Evolutionary conservation across 2,888 invertebrate genomes (phyloP).

Genomic region (Hesperia comma): DNA sequence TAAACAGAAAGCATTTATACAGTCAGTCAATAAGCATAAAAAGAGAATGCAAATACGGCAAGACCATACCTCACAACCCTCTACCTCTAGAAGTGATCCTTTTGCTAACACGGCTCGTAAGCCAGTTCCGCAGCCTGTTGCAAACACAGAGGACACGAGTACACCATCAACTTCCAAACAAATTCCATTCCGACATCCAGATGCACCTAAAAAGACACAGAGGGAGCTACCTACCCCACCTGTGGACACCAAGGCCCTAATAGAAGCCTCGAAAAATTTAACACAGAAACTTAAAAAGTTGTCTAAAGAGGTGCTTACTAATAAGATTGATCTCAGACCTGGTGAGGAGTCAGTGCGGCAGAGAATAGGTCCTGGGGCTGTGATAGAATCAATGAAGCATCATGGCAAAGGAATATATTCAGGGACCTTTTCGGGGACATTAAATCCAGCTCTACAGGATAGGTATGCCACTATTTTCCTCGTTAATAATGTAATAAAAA

Average conservation of each 20-base stretch:
- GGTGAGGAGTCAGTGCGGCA: constrained; percentile 79
- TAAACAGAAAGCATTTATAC: constrained; percentile 81
- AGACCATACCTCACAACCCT: constrained; percentile 68
- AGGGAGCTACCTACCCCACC: constrained; percentile 69
- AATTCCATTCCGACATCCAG: constrained; percentile 65
- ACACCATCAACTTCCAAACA: constrained; percentile 74
- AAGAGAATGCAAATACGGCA: constrained; percentile 73
- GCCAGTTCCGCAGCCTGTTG: constrained; percentile 65
- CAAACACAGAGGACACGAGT: constrained; percentile 61
- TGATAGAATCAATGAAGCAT: constrained; percentile 96
- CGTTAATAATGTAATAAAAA: too few relatives aligned
- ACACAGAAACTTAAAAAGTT: constrained; percentile 95
- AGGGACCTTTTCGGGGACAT: constrained; percentile 97
- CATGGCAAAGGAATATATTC: constrained; percentile 98
- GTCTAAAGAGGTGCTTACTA: constrained; percentile 94
- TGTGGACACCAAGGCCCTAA: constrained; percentile 89
- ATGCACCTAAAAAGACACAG: constrained; percentile 69
- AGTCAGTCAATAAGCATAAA: constrained; percentile 80
- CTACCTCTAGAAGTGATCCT: constrained; percentile 74
- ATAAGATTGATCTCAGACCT: constrained; percentile 80
- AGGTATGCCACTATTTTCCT: constrained; percentile 63
- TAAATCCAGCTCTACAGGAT: constrained; percentile 97
- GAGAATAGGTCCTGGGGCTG: constrained; percentile 86
- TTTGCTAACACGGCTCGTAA: constrained; percentile 70
- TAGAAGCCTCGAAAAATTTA: constrained; percentile 95